Evolutionary conservation across 2,888 invertebrate genomes (phyloP).

Genomic region (Drosophila trichaetosa): DNA sequence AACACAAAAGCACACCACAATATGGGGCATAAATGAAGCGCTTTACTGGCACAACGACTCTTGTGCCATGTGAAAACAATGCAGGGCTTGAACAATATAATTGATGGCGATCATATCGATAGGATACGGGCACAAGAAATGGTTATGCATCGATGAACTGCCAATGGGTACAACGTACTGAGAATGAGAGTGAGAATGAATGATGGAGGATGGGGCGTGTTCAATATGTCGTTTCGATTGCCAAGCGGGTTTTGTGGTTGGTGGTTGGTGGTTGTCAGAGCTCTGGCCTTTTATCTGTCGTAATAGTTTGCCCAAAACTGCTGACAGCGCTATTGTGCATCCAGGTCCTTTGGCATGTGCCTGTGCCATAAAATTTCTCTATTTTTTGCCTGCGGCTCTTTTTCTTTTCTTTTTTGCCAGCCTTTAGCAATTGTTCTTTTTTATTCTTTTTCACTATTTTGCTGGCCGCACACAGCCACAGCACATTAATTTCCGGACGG

Average conservation of each 20-base stretch:
- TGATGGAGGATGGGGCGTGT: constrained; percentile 16
- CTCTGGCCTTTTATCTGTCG: constrained; percentile 61
- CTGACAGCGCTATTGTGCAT: constrained; percentile 65
- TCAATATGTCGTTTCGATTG: constrained; percentile 65
- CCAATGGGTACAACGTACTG: background rate
- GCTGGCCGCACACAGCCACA: constrained; percentile 53
- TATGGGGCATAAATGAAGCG: constrained; percentile 20
- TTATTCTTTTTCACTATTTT: constrained; percentile 27
- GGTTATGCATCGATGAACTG: constrained; percentile 46
- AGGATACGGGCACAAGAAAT: constrained; percentile 18
- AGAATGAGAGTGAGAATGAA: background rate
- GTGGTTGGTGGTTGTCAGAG: constrained; percentile 13
- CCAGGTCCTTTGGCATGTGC: constrained; percentile 39
- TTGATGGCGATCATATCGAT: constrained; percentile 70
- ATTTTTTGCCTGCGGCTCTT: constrained; percentile 22
- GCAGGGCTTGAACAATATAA: constrained; percentile 66
- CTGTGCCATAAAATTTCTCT: constrained; percentile 25
- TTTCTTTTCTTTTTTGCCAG: constrained; percentile 10
- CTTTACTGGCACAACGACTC: constrained; percentile 32
- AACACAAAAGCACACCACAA: background rate
- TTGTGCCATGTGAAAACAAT: constrained; percentile 56
- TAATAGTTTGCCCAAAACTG: constrained; percentile 56
- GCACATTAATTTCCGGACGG: constrained; percentile 79
- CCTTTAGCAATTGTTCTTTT: constrained; percentile 9
- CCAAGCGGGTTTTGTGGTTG: constrained; percentile 41